phyloP scores from a whole-genome alignment of 2,888 invertebrate species.

The Mylabris sibirica region DNA sequence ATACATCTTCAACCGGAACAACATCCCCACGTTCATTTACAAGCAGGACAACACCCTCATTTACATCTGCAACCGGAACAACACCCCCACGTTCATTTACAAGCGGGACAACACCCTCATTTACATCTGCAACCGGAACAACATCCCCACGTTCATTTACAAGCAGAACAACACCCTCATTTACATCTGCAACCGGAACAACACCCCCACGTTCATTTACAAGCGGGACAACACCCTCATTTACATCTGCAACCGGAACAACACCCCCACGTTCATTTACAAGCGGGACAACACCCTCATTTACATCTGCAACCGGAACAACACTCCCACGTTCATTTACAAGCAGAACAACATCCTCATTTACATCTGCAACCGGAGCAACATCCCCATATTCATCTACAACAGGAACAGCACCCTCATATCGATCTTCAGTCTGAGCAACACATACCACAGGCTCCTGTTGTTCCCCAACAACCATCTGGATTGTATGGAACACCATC shows the following conservation, averaged over 20 bases:
- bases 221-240: slow-evolving; percentile 5
- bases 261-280: neutral
- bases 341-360: slow-evolving; percentile 36
- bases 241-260: slow-evolving; percentile 22
- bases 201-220: slow-evolving; percentile 23
- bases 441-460: slow-evolving; percentile 11
- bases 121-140: neutral
- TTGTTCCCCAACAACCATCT: neutral
- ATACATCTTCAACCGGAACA: neutral
- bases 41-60: neutral
- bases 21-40: neutral
- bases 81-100: neutral
- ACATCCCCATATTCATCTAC: slow-evolving; percentile 7
- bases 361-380: slow-evolving; percentile 21
- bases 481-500: neutral
- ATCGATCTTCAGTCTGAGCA: slow-evolving; percentile 11
- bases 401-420: neutral
- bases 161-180: neutral
- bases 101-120: neutral
- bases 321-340: slow-evolving; percentile 7
- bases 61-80: neutral
- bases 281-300: neutral
- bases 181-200: neutral
- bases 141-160: neutral
- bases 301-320: neutral